phyloP scores from a whole-genome alignment of 2,113 vertebrate genomes.

The Etheostoma spectabile region DNA sequence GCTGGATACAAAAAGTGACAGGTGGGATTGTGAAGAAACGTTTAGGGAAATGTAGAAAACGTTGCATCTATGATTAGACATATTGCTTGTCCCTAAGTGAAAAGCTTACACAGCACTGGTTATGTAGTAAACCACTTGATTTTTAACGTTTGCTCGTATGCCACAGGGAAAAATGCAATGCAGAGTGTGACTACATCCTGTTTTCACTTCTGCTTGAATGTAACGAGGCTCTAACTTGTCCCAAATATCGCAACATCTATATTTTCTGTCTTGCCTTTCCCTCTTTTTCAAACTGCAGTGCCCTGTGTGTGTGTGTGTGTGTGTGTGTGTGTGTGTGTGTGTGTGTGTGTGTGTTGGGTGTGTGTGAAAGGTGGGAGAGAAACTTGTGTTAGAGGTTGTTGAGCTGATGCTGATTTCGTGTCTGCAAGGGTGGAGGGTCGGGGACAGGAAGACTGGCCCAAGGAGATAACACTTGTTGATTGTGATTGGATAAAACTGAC shows the following conservation, averaged over 20 bases:
- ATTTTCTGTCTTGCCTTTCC: conserved; percentile 6
- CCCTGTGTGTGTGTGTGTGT: not conserved
- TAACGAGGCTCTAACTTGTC: not conserved
- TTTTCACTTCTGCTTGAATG: not conserved
- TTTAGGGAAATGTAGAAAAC: not conserved
- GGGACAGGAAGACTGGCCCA: conserved; percentile 63
- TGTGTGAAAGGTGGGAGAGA: not conserved
- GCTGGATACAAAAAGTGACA: not conserved
- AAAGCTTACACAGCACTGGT: not conserved
- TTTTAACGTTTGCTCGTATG: not conserved
- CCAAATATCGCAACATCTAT: not conserved
- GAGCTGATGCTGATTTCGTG: not conserved
- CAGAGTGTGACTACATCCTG: not conserved
- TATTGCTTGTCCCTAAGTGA: not conserved
- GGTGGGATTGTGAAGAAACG: not conserved
- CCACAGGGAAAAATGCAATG: not conserved
- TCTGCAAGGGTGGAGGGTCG: conserved; percentile 47
- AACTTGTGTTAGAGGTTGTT: conserved; percentile 8
- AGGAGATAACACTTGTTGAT: conserved; percentile 66
- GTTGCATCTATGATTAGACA: not conserved
- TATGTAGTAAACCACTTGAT: not conserved
- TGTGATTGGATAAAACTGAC: not conserved
- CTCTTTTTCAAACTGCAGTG: not conserved
- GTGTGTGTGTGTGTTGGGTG: too few species aligned
- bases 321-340: not conserved